Base-by-base conservation (phyloP, 1,140 invertebrate genomes). In the Triops longicaudatus region DNA sequence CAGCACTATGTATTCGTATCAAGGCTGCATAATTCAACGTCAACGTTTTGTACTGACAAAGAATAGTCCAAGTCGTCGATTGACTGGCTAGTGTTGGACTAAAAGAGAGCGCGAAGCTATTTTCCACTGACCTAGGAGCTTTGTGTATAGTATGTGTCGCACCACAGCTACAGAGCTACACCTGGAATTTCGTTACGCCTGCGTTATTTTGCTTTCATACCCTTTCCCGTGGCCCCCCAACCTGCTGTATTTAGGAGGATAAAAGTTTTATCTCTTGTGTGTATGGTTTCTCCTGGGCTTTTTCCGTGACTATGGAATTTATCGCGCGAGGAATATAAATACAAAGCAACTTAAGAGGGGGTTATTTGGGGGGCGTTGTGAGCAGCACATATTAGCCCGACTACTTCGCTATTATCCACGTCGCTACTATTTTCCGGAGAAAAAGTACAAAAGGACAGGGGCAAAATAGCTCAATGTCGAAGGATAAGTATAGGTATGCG, bases 151-250 rank as follows among this genome's bases (percentile, higher is more conserved):
- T 63, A 63, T 63, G 17, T 10, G 22, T 22, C 17, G 22, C 50
- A 63, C 50, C 22, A 44, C 43, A 44, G n/a, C 43, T 11, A 17
- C 43, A 63, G n/a, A 63, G 50, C 50, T 22, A 63, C 50, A 63
- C 50, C 50, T 63, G 50, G 50, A 63, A 63, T 63, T 63, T 63
- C 50, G 50, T 63, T 63, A 63, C 50, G 50, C 50, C 14, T 63
- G 50, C 50, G 50, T 63, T 63, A 14, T 63, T 63, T 63, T 63
- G 50, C 50, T 63, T 63, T 63, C 22, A 14, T 14, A 22, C 50
- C 50, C 50, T 63, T 37, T 2, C 31, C 31, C 31, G 14, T 63
- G 50, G 14, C 50, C 50, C 50, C 7, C 17, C 17, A 9, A 12
- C 17, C n/a, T 17, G 6, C 22, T 37, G 31, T 37, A 4, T 37